Evolutionary conservation across 1,140 invertebrate species (phyloP).

Genomic region (Plutomurus gul): DNA sequence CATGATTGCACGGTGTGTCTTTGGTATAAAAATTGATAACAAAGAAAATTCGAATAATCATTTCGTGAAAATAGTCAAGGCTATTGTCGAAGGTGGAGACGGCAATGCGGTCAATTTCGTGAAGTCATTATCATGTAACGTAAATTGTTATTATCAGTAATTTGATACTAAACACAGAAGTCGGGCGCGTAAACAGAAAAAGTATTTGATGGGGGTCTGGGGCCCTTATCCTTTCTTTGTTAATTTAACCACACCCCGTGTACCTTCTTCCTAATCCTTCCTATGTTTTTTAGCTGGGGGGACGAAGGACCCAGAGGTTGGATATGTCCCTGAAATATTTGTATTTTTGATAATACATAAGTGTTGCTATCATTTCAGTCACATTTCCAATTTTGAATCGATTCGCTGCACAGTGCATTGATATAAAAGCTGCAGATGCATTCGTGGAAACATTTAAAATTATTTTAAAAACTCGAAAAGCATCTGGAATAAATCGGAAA

Average conservation of each 20-base stretch:
- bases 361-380: too few species aligned
- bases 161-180: not conserved
- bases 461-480: not conserved
- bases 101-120: not conserved
- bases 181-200: too few species aligned
- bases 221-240: too few species aligned
- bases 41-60: conserved; percentile 26
- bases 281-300: not conserved
- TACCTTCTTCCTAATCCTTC: too few species aligned
- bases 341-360: too few species aligned
- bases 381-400: conserved; percentile 38
- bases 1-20: not conserved
- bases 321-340: too few species aligned
- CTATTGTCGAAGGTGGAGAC: conserved; percentile 5
- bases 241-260: too few species aligned
- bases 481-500: not conserved
- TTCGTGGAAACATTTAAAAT: not conserved
- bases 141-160: not conserved
- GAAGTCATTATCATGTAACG: not conserved
- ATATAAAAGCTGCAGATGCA: not conserved
- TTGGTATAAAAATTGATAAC: conserved; percentile 39
- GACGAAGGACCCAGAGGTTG: too few species aligned
- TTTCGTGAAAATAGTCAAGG: conserved; percentile 10
- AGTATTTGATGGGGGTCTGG: too few species aligned
- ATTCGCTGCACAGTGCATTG: not conserved